Evolutionary conservation across 2,888 invertebrate genomes (phyloP), one percentile per base, ranked within the genome.

Genomic region (Leptinotarsa peninsularis): DNA sequence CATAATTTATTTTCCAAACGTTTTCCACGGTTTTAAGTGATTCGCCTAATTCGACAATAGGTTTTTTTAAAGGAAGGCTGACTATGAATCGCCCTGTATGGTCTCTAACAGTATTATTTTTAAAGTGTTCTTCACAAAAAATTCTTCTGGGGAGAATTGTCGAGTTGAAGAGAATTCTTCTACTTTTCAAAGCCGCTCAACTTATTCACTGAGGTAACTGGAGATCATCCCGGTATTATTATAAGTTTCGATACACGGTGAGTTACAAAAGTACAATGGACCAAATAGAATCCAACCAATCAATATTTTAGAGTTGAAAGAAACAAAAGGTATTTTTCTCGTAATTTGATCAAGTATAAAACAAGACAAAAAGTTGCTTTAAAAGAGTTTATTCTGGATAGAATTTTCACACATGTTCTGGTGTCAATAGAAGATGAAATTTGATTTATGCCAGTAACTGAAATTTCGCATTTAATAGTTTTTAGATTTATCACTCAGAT

Each of bases 181-280:
- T 23, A 66, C n/a, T 66, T 18, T 23, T 33, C 66, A 66, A 33
- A 66, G 33, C 14, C 27, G 23, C 33, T 66, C 66, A 33, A 33
- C 23, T 66, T 66, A 33, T 33, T 18, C 17, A 5, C 4, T 23
- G 17, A 66, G 18, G 10, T 66, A 33, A 33, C 10, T 18, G 17
- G 15, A 17, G 10, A 27, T 66, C 17, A 66, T 50, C 17, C 17
- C 33, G 5, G 23, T 7, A 18, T 66, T 18, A 66, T 15, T 15
- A 66, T 23, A 33, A 23, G 23, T 33, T 50, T 50, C 50, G 23
- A 23, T 66, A 23, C 5, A 33, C 15, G 0, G 66, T 66, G 66
- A 23, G 33, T 33, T 50, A 50, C 50, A 14, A 50, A 50, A 4
- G 50, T 50, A 50, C 17, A 50, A 17, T 15, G 63, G 63, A 13